Base-by-base conservation (phyloP, 2,797 vertebrate genomes). In the Macroramphosus scolopax region DNA sequence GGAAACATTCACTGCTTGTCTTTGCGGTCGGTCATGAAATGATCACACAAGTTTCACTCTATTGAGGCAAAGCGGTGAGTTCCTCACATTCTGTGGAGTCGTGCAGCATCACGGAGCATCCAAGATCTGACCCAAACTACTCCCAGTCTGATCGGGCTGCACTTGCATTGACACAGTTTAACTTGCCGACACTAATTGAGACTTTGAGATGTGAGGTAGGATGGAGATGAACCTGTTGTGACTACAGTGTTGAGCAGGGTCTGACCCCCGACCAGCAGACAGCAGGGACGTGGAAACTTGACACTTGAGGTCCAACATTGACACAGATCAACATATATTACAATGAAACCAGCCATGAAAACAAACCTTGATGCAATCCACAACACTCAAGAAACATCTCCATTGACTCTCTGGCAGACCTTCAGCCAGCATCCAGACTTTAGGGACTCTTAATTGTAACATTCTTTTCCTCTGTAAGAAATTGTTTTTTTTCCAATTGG, bases 401-500 rank as follows among this genome's bases (percentile, higher is more conserved):
- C 22, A 17, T 33, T 14, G 32, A 51, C 49, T 24, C 66, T 43
- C 26, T 33, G 46, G 39, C 47, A 8, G 11, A 31, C 35, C 36
- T 8, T 25, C 62, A 52, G 70, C 71, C 71, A 58, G 55, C 63
- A 67, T 77, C 78, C 74, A 66, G 68, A 79, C 62, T 52, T 18
- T 22, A 42, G 53, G 59, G 72, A 40, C 58, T 63, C 60, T 47
- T 18, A 62, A 62, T 33, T 57, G 64, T 59, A 81, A 85, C 78
- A 80, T 78, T 80, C 75, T 76, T 70, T 64, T 56, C 46, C 56
- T 52, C 37, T 28, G 46, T 61, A 49, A 57, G 54, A 2, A 8
- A 1, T 16, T 11, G 8, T 32, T 25, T 45, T 7, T 15, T 84
- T 80, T 78, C 76, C 60, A 64, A 82, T 78, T 76, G 69, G 82